Conservation (phyloP, 2,113 vertebrate genomes). For the Oxyura jamaicensis region DNA sequence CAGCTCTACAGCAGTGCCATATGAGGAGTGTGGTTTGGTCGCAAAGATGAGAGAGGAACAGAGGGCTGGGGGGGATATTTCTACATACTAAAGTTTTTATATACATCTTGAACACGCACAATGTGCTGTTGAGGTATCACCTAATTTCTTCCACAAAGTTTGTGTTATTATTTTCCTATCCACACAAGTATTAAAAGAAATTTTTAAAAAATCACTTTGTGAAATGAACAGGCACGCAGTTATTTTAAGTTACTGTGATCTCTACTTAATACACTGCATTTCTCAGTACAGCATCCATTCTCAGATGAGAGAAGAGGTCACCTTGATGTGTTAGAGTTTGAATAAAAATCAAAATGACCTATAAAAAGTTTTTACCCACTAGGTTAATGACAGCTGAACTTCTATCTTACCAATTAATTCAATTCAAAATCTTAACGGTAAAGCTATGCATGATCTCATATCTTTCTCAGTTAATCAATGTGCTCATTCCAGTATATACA, state of each 20-base stretch:
- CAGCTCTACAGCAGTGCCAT: background rate
- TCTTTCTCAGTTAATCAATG: background rate
- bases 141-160: background rate
- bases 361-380: background rate
- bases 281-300: background rate
- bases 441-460: background rate
- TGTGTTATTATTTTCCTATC: background rate
- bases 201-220: background rate
- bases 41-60: background rate
- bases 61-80: background rate
- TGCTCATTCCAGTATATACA: background rate
- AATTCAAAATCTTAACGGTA: background rate
- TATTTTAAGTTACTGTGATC: background rate
- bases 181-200: background rate
- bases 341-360: background rate
- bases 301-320: background rate
- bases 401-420: background rate
- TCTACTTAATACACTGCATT: background rate
- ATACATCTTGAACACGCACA: background rate
- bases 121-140: background rate
- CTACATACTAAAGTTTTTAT: background rate
- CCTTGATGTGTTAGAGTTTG: background rate
- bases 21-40: background rate
- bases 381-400: background rate
- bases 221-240: background rate